phyloP scores from a whole-genome alignment of 2,888 invertebrate species.

The Cremastinae sp. region DNA sequence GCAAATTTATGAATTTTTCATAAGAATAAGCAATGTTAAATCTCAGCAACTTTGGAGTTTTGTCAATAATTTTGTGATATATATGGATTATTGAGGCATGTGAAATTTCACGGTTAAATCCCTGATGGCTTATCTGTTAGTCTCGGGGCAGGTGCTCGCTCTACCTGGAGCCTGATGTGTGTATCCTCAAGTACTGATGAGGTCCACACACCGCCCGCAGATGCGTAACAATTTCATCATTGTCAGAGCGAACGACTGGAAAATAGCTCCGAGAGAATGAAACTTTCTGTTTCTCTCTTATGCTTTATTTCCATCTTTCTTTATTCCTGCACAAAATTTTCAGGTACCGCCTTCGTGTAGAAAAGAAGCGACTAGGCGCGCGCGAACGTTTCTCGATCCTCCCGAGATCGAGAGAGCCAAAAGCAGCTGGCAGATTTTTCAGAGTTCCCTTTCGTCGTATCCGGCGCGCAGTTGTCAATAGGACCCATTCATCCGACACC shows the following conservation, averaged over 20 bases:
- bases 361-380: conserved; percentile 52
- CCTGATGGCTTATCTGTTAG: background rate
- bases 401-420: conserved; percentile 16
- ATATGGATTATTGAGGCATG: too few relatives aligned
- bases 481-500: conserved; percentile 63
- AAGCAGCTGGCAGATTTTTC: conserved; percentile 61
- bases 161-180: conserved; percentile 24
- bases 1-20: too few relatives aligned
- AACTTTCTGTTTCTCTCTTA: conserved; percentile 25
- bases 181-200: conserved; percentile 17
- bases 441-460: conserved; percentile 38
- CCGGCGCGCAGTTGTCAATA: conserved; percentile 49
- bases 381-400: conserved; percentile 30
- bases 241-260: conserved; percentile 44
- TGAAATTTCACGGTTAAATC: too few relatives aligned
- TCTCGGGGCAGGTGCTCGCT: conserved; percentile 57
- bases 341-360: conserved; percentile 63
- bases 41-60: too few relatives aligned
- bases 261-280: conserved; percentile 46
- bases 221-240: conserved; percentile 61
- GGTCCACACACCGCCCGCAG: conserved; percentile 48
- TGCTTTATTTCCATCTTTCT: conserved; percentile 28
- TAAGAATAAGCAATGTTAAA: too few relatives aligned
- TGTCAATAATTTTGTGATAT: too few relatives aligned
- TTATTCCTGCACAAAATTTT: conserved; percentile 58